Evolutionary conservation across 2,113 vertebrate species (phyloP).

Genomic region (Lethenteron reissneri): DNA sequence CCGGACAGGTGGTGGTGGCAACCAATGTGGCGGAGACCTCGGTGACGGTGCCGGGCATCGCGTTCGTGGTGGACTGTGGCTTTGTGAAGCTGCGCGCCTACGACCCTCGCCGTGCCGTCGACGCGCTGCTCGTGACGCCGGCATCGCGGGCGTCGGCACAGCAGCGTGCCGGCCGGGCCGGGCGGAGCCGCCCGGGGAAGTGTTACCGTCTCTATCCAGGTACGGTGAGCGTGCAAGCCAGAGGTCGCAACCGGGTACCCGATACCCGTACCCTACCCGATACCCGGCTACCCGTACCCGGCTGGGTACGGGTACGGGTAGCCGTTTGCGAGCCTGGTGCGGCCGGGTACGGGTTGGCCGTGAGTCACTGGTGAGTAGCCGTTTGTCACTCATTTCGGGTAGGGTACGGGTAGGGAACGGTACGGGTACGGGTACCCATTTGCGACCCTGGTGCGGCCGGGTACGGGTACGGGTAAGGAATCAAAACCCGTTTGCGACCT

Average conservation of each 20-base stretch:
- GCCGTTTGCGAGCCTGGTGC: no score
- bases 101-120: slow-evolving; percentile 63
- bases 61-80: slow-evolving; percentile 80
- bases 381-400: no score
- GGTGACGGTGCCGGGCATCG: slow-evolving; percentile 63
- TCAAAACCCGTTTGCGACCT: background rate
- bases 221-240: slow-evolving; percentile 12
- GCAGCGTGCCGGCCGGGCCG: slow-evolving; percentile 67
- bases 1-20: slow-evolving; percentile 57
- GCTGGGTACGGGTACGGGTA: no score
- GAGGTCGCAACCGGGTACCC: no score
- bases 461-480: no score
- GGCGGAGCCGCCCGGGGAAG: slow-evolving; percentile 64
- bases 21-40: slow-evolving; percentile 96
- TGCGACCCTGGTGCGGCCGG: no score
- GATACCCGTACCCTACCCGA: no score
- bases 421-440: no score
- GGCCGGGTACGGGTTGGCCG: no score
- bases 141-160: slow-evolving; percentile 83
- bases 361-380: no score
- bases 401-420: no score
- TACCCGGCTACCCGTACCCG: no score
- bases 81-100: slow-evolving; percentile 88
- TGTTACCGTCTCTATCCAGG: slow-evolving; percentile 86
- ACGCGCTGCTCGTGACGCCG: slow-evolving; percentile 74